These are phyloP conservation scores for Melanotaenia trifasciata DNA, from an alignment of 2,797 vertebrate genomes.

Conservation along the genomic window DNA sequence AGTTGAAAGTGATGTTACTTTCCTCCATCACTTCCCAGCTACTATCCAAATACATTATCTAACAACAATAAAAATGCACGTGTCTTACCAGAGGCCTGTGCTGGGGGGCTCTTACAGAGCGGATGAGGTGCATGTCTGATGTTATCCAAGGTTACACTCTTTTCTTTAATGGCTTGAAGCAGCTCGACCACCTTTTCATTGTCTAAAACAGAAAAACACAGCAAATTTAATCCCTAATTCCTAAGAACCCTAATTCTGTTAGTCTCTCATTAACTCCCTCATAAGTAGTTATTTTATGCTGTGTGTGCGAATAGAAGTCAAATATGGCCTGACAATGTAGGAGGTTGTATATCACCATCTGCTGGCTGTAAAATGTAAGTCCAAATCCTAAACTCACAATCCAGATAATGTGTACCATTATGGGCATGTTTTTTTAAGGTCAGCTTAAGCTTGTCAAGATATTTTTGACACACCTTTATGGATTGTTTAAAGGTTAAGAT, in stretches of 20 bases:
- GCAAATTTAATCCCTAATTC: slow-evolving; percentile 2
- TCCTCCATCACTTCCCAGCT: slow-evolving; percentile 2
- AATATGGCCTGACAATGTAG: slow-evolving; percentile 28
- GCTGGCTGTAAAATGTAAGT: slow-evolving; percentile 58
- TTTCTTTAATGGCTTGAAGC: slow-evolving; percentile 95
- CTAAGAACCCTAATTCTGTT: neutral
- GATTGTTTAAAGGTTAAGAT: neutral
- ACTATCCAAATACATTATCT: neutral
- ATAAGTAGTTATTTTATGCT: slow-evolving; percentile 11
- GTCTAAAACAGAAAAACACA: slow-evolving; percentile 79
- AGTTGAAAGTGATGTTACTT: neutral
- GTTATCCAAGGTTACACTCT: slow-evolving; percentile 86
- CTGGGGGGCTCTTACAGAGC: slow-evolving; percentile 86
- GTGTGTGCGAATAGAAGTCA: slow-evolving; percentile 6
- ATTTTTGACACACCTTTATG: slow-evolving; percentile 1
- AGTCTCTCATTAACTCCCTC: slow-evolving; percentile 18
- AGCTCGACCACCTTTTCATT: slow-evolving; percentile 93
- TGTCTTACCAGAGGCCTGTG: slow-evolving; percentile 83
- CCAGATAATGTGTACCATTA: slow-evolving; percentile 7
- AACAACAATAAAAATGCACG: slow-evolving; percentile 6
- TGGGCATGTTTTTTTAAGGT: neutral
- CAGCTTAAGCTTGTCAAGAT: neutral
- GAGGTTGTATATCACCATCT: slow-evolving; percentile 52
- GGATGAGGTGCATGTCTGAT: slow-evolving; percentile 86
- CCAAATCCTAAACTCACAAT: slow-evolving; percentile 46